Percentiles rank a stretch among this genome's conserved stretches.
Evolutionary conservation across 2,113 vertebrate species (phyloP).

Genomic region (Nesoenas mayeri): DNA sequence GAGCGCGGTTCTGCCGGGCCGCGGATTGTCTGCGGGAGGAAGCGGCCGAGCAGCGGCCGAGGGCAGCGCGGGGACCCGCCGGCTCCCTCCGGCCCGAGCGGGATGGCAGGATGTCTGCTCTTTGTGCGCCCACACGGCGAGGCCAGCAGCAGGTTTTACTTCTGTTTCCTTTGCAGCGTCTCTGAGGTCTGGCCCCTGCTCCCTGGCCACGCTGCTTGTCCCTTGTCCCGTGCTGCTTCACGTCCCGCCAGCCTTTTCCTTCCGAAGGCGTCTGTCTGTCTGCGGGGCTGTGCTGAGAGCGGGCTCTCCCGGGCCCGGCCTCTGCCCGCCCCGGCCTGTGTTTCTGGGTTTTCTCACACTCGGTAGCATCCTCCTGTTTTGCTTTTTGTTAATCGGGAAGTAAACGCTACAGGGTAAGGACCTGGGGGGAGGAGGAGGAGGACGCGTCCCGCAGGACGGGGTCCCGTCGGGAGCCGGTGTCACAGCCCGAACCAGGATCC

Average conservation of each 20-base stretch:
- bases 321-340: not conserved
- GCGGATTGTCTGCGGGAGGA: conserved; percentile 6
- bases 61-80: conserved; percentile 30
- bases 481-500: not conserved
- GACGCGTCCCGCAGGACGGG: not conserved
- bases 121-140: conserved; percentile 1
- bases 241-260: not conserved
- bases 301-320: not conserved
- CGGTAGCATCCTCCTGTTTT: not conserved
- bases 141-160: not conserved
- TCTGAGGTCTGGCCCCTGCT: conserved; percentile 32
- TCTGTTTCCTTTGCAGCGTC: conserved; percentile 1
- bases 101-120: conserved; percentile 47
- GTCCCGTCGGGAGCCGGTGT: not conserved
- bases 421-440: not conserved
- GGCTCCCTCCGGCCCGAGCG: not conserved
- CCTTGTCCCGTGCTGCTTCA: not conserved
- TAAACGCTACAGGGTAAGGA: not conserved
- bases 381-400: not conserved
- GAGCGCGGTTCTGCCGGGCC: not conserved
- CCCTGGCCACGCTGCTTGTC: not conserved
- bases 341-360: not conserved
- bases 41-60: not conserved
- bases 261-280: not conserved
- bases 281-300: not conserved